These are phyloP conservation scores for Capitella teleta DNA, from an alignment of 1,140 invertebrate genomes.

Conservation along the genomic window DNA sequence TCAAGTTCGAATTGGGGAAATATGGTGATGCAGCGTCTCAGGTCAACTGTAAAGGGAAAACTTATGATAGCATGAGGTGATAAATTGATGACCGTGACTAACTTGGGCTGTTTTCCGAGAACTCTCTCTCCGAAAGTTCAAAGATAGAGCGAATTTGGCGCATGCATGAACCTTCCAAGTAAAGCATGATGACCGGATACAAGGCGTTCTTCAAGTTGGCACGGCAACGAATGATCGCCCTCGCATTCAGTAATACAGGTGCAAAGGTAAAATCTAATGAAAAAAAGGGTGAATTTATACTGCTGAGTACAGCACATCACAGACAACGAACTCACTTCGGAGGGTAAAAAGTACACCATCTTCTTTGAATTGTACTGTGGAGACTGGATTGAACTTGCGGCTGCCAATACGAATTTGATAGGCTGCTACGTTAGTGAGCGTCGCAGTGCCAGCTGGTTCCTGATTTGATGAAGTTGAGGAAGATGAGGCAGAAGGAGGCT, in stretches of 20 bases:
- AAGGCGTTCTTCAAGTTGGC: conserved; percentile 7
- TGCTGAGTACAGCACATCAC: neutral
- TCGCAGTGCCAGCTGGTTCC: neutral
- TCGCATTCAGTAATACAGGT: conserved; percentile 12
- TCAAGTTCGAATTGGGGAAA: conserved; percentile 8
- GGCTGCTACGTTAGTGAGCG: conserved; percentile 2
- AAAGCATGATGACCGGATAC: conserved; percentile 11
- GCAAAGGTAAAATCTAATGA: conserved; percentile 10
- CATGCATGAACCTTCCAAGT: conserved; percentile 13
- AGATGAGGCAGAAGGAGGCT: neutral
- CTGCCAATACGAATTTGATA: conserved; percentile 12
- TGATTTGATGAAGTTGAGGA: neutral
- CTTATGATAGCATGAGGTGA: neutral
- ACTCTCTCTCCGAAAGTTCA: conserved; percentile 3
- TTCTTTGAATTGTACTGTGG: conserved; percentile 11
- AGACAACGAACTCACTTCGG: conserved; percentile 6
- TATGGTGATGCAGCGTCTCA: conserved; percentile 13
- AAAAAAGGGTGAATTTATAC: neutral
- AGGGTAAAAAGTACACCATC: conserved; percentile 14
- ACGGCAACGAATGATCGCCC: conserved; percentile 13
- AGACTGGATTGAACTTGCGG: conserved; percentile 9
- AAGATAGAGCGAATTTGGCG: conserved; percentile 13
- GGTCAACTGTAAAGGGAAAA: conserved; percentile 2
- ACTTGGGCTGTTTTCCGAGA: conserved; percentile 5
- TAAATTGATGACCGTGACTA: neutral